Percentiles rank a stretch among this genome's conserved stretches.
Evolutionary conservation across 2,113 vertebrate species (phyloP).

Genomic region (Ciconia stormi): DNA sequence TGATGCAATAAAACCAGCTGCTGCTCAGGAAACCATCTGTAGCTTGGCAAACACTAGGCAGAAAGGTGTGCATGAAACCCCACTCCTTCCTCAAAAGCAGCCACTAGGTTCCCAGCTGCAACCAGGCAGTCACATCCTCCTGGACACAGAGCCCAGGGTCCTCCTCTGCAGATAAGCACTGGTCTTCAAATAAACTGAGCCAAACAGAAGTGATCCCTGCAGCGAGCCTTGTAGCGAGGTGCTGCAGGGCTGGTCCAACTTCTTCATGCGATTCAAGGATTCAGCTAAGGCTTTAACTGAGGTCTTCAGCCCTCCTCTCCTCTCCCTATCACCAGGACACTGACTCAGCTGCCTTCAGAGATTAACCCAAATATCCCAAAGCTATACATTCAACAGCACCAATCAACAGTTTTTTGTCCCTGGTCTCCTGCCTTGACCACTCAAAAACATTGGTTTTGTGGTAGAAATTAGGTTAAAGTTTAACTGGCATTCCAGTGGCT

Average conservation of each 20-base stretch:
- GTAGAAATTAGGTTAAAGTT: background rate
- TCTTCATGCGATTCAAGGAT: background rate
- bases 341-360: background rate
- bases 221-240: fast-evolving
- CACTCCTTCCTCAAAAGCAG: background rate
- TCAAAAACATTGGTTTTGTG: background rate
- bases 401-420: background rate
- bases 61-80: background rate
- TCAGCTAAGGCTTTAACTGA: background rate
- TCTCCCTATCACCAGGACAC: background rate
- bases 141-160: fast-evolving
- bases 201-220: background rate
- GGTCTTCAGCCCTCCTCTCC: background rate
- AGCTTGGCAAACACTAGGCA: background rate
- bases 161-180: background rate
- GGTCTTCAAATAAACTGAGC: background rate
- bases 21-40: background rate
- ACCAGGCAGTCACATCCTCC: fast-evolving
- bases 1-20: background rate
- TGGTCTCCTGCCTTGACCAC: background rate
- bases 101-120: background rate
- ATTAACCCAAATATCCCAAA: background rate
- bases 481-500: background rate
- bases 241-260: fast-evolving
- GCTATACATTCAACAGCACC: background rate